phyloP scores from a whole-genome alignment of 2,113 vertebrate species.

The Sapayoa aenigma region DNA sequence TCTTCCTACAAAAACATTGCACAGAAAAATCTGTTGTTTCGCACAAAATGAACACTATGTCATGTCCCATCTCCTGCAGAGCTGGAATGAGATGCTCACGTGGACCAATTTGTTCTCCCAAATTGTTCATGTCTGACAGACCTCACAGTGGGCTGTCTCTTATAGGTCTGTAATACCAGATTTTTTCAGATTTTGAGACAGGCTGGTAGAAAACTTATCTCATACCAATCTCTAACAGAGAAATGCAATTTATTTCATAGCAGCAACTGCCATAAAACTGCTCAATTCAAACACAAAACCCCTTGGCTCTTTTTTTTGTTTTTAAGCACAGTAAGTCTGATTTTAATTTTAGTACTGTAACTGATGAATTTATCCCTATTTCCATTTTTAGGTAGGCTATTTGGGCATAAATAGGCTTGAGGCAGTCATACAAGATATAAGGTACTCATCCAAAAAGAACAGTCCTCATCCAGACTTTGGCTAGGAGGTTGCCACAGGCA shows the following conservation, averaged over 20 bases:
- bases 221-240: background rate
- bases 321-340: background rate
- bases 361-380: background rate
- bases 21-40: background rate
- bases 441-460: background rate
- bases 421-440: background rate
- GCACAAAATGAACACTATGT: background rate
- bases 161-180: background rate
- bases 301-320: background rate
- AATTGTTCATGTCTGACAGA: background rate
- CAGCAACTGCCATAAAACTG: background rate
- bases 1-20: background rate
- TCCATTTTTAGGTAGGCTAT: background rate
- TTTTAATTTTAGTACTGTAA: background rate
- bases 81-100: background rate
- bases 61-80: background rate
- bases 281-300: background rate
- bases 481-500: background rate
- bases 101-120: background rate
- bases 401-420: background rate
- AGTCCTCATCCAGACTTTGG: background rate
- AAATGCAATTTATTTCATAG: background rate
- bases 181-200: background rate
- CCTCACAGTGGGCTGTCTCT: background rate
- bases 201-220: background rate